Base-by-base conservation (phyloP, 1,140 invertebrate genomes). In the Drosophila varians region DNA sequence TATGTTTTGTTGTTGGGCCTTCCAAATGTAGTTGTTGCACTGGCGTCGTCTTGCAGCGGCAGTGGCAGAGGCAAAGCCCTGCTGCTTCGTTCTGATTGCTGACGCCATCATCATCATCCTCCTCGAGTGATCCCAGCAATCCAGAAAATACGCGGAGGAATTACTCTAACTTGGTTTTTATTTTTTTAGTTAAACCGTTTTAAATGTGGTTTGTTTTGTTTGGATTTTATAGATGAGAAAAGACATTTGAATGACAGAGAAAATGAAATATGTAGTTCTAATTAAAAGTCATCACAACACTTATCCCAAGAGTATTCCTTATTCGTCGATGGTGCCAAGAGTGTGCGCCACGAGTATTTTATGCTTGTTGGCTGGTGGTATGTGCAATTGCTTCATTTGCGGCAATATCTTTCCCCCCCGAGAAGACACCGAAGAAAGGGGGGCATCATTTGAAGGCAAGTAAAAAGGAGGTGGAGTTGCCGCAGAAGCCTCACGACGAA, bases 311-410 rank as follows among this genome's bases (percentile, higher is more conserved):
- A 16, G 62, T n/a, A 53, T 66, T 7, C 11, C 3, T 1, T 1
- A 9, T 34, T 66, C 62, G 16, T 1, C 16, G 21, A 9, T 3
- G 1, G 18, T 11, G n/a, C 31, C 19, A 9, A 14, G 7, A 7
- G 6, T 14, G 49, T 71, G 60, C 46, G 58, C 48, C 26, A 18
- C 49, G 34, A 51, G 34, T 45, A 65, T 70, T 56, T 71, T 28
- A 54, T 60, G 74, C 53, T 66, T 73, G 68, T 61, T 77, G 73
- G 28, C 79, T 79, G 75, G 52, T 71, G 73, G 78, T 83, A 57
- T 53, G 72, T 77, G 80, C 80, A 86, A 86, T 86, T 86, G 82
- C 80, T 86, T 86, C 82, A 86, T 86, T 86, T 86, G 80, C 68
- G 53, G 79, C 79, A 84, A 72, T 68, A 75, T 86, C 80, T 83